Conservation (phyloP, 2,888 invertebrate species). For the Aporophyla nigra region DNA sequence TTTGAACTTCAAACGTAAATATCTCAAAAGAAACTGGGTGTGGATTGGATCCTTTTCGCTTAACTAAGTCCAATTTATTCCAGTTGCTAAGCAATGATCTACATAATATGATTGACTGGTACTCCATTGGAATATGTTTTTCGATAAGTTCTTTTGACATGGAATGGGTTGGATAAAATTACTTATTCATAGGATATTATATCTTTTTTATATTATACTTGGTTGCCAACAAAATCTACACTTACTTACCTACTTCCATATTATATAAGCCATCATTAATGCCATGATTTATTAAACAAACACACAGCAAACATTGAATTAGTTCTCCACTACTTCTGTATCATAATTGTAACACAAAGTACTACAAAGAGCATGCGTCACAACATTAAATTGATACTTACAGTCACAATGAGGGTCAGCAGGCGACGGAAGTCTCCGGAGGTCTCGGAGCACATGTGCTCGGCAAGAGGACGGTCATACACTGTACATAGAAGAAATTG, state of each 20-base stretch:
- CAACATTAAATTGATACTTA: constrained; percentile 75
- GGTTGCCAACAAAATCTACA: not conserved
- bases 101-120: not conserved
- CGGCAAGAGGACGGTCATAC: constrained; percentile 93
- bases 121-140: not conserved
- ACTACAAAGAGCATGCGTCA: constrained; percentile 14
- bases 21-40: too few relatives aligned
- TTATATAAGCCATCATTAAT: too few relatives aligned
- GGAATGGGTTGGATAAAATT: not conserved
- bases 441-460: constrained; percentile 94
- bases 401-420: constrained; percentile 93
- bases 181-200: not conserved
- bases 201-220: not conserved
- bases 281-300: too few relatives aligned
- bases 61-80: not conserved
- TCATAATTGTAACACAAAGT: not conserved
- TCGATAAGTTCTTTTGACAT: not conserved
- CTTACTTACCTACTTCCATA: too few relatives aligned
- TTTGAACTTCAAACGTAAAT: too few relatives aligned
- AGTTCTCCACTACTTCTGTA: not conserved
- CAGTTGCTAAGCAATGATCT: not conserved
- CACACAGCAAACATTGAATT: not conserved
- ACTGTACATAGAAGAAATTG: constrained; percentile 81
- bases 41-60: too few relatives aligned
- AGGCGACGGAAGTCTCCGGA: constrained; percentile 95